Evolutionary conservation across 2,888 invertebrate species (phyloP), one percentile per base, ranked within the genome.

Genomic region (Trimorus sp.): DNA sequence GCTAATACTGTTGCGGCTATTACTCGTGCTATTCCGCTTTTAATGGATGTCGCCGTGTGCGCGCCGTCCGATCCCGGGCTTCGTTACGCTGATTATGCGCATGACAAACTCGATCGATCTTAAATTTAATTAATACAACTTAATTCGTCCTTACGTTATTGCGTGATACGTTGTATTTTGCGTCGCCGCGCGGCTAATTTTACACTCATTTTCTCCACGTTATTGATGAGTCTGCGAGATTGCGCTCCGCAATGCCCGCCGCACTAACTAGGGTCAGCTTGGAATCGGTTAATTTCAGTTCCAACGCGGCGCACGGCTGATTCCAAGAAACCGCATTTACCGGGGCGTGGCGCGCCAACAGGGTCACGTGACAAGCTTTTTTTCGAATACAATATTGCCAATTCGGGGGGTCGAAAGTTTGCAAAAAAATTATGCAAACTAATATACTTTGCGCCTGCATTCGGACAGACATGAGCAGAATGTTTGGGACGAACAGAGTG

Each of bases 1-100:
- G 87, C 85, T 88, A 87, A 88, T 88, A 86, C 87, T 84, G 84
- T 86, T 87, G 87, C 84, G 88, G 87, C 88, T 87, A 88, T 89
- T 88, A 88, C 85, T 71, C 84, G 82, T 85, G 80, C 85, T 84
- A 85, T 85, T 83, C 82, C 85, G 86, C 85, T 86, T 88, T 87
- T 87, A 88, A 87, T 87, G 85, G 87, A 84, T 86, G 86, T 88
- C 87, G 85, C 74, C 80, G 78, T 74, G 62, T 79, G 26, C 26
- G 74, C 76, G 79, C 60, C 82, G 77, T 68, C 77, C 81, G 77
- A 79, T 73, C 45, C 76, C 56, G 36, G 59, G 54, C 79, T 79
- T 79, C 83, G 83, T 83, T 76, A 83, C 68, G 37, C 83, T 79
- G 73, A 79, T 83, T 79, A 79, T 79, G 73, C 77, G 83, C 83